Percentiles rank a stretch among this genome's conserved stretches.
These are phyloP conservation scores for Rapana venosa DNA, from an alignment of 2,888 invertebrate genomes.

Conservation along the genomic window DNA sequence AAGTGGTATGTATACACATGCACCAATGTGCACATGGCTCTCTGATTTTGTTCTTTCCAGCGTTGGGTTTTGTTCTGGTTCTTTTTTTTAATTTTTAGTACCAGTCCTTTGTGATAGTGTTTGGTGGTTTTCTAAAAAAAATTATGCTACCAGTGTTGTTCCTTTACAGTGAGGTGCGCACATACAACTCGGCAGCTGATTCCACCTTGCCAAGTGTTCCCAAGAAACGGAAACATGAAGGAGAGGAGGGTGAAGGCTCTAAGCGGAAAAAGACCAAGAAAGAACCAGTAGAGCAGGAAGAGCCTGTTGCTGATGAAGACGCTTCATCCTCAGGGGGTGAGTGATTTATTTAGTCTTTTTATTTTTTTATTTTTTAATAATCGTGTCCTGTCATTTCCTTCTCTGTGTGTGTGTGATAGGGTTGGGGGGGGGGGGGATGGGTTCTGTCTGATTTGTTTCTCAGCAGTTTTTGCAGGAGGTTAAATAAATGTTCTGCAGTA, in stretches of 20 bases:
- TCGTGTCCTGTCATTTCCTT: neutral
- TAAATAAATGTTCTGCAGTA: too few species aligned
- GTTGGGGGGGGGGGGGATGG: too few species aligned
- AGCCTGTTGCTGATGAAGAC: slow-evolving; percentile 34
- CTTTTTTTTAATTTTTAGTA: too few species aligned
- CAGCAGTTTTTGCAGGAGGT: too few species aligned
- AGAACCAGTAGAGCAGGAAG: slow-evolving; percentile 37
- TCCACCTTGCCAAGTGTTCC: slow-evolving; percentile 85
- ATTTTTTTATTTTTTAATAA: neutral
- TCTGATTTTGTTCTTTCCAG: too few species aligned
- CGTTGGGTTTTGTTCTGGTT: too few species aligned
- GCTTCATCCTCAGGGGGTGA: slow-evolving; percentile 5
- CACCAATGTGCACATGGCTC: too few species aligned
- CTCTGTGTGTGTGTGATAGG: too few species aligned
- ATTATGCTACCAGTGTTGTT: neutral
- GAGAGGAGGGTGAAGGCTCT: slow-evolving; percentile 45
- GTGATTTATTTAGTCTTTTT: neutral
- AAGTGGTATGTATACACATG: too few species aligned
- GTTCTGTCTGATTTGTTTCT: too few species aligned
- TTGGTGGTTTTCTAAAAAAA: too few species aligned
- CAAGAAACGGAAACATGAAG: slow-evolving; percentile 70
- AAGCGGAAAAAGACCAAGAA: slow-evolving; percentile 50
- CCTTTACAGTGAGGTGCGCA: slow-evolving; percentile 85
- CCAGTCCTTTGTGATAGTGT: too few species aligned
- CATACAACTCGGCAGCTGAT: slow-evolving; percentile 89